Conservation (phyloP, 2,113 vertebrate genomes). For the Mustela lutreola region DNA sequence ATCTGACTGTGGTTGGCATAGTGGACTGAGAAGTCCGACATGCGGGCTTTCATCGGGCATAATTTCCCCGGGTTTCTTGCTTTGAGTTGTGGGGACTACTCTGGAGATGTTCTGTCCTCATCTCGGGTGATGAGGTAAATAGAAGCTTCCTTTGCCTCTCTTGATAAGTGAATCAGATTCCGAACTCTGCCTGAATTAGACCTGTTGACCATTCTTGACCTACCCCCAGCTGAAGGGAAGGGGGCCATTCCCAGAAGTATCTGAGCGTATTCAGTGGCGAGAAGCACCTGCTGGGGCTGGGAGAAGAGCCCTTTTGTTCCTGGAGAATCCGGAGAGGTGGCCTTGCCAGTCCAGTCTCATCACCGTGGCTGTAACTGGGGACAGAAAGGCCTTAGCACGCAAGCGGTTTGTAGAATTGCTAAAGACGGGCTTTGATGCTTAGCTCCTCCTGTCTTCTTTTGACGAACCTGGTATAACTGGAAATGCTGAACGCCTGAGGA, state of each 20-base stretch:
- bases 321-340: not conserved
- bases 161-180: not conserved
- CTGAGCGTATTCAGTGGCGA: not conserved
- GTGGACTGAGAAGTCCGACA: too few relatives aligned
- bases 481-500: constrained; percentile 76
- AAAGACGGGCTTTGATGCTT: not conserved
- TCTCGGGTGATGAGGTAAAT: not conserved
- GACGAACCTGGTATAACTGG: constrained; percentile 66
- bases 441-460: constrained; percentile 74
- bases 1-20: not conserved
- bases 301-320: constrained; percentile 31
- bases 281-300: not conserved
- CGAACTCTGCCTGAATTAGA: not conserved
- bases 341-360: not conserved
- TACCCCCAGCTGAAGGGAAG: not conserved
- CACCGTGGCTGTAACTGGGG: not conserved
- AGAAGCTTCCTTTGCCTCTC: not conserved
- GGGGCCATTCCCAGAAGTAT: not conserved
- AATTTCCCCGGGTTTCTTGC: not conserved
- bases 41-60: not conserved
- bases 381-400: constrained; percentile 53
- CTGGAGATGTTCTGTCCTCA: not conserved
- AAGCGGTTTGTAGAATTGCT: constrained; percentile 76
- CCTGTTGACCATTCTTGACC: not conserved
- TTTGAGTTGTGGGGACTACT: not conserved